Evolutionary conservation across 1,140 invertebrate species (phyloP).

Genomic region (Doryteuthis pealeii): DNA sequence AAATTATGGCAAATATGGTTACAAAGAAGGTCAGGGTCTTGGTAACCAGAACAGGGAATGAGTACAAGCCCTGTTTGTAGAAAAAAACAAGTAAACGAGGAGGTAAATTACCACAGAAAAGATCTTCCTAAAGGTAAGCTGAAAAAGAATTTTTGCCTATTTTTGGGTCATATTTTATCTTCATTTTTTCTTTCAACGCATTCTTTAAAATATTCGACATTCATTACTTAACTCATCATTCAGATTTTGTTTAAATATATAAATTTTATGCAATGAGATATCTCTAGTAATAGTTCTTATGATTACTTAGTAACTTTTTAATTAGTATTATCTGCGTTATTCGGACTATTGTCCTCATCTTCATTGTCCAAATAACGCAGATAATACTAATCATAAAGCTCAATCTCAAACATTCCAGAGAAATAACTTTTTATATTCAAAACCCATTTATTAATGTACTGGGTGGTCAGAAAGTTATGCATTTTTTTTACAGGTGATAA

Average conservation of each 20-base stretch:
- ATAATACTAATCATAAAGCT: too few relatives aligned
- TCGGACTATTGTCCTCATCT: too few relatives aligned
- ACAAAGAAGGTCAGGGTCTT: constrained; percentile 95
- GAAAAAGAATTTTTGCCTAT: neutral
- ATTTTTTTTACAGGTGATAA: too few relatives aligned
- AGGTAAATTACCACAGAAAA: constrained; percentile 93
- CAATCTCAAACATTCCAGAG: too few relatives aligned
- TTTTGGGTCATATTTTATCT: neutral
- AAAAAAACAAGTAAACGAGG: constrained; percentile 96
- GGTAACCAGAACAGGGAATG: constrained; percentile 97
- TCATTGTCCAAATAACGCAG: too few relatives aligned
- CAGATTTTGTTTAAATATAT: constrained; percentile 1
- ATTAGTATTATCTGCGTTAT: too few relatives aligned
- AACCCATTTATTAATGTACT: too few relatives aligned
- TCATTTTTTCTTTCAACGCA: neutral
- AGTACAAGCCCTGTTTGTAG: constrained; percentile 83
- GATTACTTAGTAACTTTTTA: too few relatives aligned
- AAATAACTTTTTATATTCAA: too few relatives aligned
- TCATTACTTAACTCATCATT: neutral
- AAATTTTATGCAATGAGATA: too few relatives aligned
- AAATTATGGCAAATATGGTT: constrained; percentile 98
- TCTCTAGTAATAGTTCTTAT: too few relatives aligned
- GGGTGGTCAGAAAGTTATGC: too few relatives aligned
- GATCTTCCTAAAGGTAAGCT: constrained; percentile 64
- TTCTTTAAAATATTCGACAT: neutral